These are phyloP conservation scores for Tetanocera ferruginea DNA, from an alignment of 2,888 invertebrate genomes.

Conservation along the genomic window DNA sequence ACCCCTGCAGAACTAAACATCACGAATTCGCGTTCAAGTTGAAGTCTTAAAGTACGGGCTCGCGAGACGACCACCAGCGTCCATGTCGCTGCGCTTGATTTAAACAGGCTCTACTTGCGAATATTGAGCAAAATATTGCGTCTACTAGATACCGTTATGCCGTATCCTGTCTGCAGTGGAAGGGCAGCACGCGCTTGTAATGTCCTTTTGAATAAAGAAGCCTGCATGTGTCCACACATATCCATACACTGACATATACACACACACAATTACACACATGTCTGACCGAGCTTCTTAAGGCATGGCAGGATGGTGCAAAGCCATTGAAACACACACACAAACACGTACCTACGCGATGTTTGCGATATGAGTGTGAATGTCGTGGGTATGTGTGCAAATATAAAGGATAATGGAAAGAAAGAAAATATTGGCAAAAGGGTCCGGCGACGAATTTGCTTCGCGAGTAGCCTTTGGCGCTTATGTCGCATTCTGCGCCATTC, in stretches of 20 bases:
- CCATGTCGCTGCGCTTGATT: constrained; percentile 39
- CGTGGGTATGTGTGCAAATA: constrained; percentile 6
- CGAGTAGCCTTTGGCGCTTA: constrained; percentile 48
- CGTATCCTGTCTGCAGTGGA: constrained; percentile 41
- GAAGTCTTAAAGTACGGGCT: constrained; percentile 27
- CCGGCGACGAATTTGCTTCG: constrained; percentile 45
- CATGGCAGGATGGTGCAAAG: constrained; percentile 1
- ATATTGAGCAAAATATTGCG: constrained; percentile 44
- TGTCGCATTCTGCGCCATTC: constrained; percentile 46
- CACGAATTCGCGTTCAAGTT: constrained; percentile 23
- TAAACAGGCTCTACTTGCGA: constrained; percentile 40
- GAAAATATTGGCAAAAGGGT: constrained; percentile 48
- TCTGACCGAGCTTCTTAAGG: constrained; percentile 25
- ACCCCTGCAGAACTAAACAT: constrained; percentile 13
- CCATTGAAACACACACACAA: constrained; percentile 42
- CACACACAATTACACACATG: constrained; percentile 20
- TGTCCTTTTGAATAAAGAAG: constrained; percentile 49
- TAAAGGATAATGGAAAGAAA: constrained; percentile 39
- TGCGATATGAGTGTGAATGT: constrained; percentile 14
- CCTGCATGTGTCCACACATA: constrained; percentile 34
- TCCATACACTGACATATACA: constrained; percentile 6
- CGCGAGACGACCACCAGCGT: constrained; percentile 41
- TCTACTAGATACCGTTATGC: constrained; percentile 41
- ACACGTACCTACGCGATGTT: constrained; percentile 9
- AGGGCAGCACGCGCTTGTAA: constrained; percentile 46